A percentile compares a stretch with the other conserved stretches of the same genome.
phyloP scores from a whole-genome alignment of 2,888 invertebrate species.

The Automeris io region DNA sequence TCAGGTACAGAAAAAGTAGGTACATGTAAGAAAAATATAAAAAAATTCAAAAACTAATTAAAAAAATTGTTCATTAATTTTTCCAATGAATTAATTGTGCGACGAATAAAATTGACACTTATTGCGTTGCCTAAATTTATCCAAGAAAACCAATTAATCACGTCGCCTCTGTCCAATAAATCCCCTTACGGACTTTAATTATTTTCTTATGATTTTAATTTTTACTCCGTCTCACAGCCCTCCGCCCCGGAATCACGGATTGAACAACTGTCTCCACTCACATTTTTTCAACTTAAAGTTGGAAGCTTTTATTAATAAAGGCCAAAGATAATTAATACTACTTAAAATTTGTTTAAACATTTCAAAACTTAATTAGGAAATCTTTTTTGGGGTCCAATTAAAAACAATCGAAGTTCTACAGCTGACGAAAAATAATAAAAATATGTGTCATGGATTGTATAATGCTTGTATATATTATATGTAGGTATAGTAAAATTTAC shows the following conservation, averaged over 20 bases:
- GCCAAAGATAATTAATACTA: conserved; percentile 75
- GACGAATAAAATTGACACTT: conserved; percentile 72
- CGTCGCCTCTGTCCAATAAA: conserved; percentile 71
- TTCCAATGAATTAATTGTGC: conserved; percentile 47
- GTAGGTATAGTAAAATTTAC: too few species aligned
- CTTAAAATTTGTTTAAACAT: conserved; percentile 74
- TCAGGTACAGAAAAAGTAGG: too few species aligned
- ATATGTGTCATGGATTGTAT: not conserved
- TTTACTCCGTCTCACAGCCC: conserved; percentile 34
- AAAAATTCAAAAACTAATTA: conserved; percentile 35
- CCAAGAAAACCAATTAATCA: conserved; percentile 72
- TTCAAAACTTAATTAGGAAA: conserved; percentile 59
- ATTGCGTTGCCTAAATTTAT: conserved; percentile 63
- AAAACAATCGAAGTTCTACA: conserved; percentile 19
- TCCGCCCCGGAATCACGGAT: conserved; percentile 37
- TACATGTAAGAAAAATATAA: too few species aligned
- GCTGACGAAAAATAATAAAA: not conserved
- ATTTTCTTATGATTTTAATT: conserved; percentile 78
- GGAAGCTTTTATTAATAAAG: conserved; percentile 72
- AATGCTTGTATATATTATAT: not conserved
- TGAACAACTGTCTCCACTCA: conserved; percentile 55
- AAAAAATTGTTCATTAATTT: conserved; percentile 53
- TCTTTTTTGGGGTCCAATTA: conserved; percentile 29
- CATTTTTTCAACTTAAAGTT: conserved; percentile 50
- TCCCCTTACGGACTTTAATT: conserved; percentile 74